Base-by-base conservation (phyloP, 2,113 vertebrate species). In the Corynorhinus townsendii region DNA sequence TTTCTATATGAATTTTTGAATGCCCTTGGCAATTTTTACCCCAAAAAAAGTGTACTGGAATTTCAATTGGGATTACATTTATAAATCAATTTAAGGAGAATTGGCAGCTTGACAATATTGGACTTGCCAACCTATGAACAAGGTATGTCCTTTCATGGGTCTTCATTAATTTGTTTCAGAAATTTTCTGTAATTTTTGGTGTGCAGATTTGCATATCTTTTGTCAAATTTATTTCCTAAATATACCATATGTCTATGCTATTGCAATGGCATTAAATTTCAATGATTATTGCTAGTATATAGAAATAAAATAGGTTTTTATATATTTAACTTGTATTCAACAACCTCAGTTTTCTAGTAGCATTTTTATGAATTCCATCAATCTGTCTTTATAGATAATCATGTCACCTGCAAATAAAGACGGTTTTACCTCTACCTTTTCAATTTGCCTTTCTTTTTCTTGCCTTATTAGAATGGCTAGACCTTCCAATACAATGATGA, bases 1-100 rank as follows among this genome's bases (percentile, higher is more conserved):
- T 79, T 94, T 82, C 35, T 26, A 20, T 73, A 72, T 66, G 30
- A 72, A 83, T 72, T 93, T 79, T 92, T 90, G 66, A 90, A 85
- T 52, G 1, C 10, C 26, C 28, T 77, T 84, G 30, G 19, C 35
- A 80, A 56, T 89, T 83, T 80, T 8, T 84, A 20, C 59, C 14
- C 15, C 1, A 38, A 56, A 62, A 62, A 52, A 28, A 12, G 6
- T 47, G 7, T 6, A 56, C 7, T 49, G 15, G 12, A 17, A 79
- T 85, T 82, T 94, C 59, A 19, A 19, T 26, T 90, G 22, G 2
- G 9, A 90, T 71, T 64, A 56, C 28, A 35, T 92, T 68, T 82
- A 52, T 80, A 89, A 77, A 92, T 73, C 30, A 80, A 84, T 38
- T 35, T 83, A 76, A 66, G 15, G n/a, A 71, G 15, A 92, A 75